These are phyloP conservation scores for Pteronura brasiliensis DNA, from an alignment of 2,113 vertebrate species.

Conservation along the genomic window DNA sequence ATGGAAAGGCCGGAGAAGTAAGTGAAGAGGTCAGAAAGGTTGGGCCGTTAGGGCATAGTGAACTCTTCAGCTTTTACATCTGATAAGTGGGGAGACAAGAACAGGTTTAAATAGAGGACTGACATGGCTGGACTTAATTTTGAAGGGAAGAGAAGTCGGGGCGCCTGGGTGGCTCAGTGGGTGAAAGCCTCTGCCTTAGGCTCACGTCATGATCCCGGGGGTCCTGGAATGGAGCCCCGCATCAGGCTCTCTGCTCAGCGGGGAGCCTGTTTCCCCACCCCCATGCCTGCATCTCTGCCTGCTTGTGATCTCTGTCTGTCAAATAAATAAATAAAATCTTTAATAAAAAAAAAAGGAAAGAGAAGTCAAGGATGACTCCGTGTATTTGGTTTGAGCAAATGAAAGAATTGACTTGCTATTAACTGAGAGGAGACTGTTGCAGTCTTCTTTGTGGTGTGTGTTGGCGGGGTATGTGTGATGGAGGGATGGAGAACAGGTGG, in stretches of 20 bases:
- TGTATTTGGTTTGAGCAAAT: not conserved
- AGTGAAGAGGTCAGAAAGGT: not conserved
- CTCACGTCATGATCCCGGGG: too few species aligned
- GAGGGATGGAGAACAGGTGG: not conserved
- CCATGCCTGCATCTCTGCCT: too few species aligned
- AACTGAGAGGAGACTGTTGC: not conserved
- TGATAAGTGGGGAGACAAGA: not conserved
- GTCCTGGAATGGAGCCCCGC: too few species aligned
- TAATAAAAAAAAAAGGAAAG: not conserved
- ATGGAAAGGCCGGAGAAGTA: not conserved
- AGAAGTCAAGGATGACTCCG: not conserved
- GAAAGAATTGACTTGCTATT: not conserved
- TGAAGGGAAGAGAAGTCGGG: not conserved
- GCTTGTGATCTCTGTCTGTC: too few species aligned
- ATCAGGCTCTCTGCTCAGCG: too few species aligned
- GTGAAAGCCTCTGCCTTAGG: too few species aligned
- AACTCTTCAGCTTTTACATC: not conserved
- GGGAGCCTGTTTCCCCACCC: too few species aligned
- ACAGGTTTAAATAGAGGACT: not conserved
- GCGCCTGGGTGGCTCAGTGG: too few species aligned
- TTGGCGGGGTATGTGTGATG: not conserved
- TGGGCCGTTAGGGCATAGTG: not conserved
- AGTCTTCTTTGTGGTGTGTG: not conserved
- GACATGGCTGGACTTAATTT: too few species aligned
- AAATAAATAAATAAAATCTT: too few species aligned